Base-by-base conservation (phyloP, 2,113 vertebrate genomes). In the Oncorhynchus nerka region DNA sequence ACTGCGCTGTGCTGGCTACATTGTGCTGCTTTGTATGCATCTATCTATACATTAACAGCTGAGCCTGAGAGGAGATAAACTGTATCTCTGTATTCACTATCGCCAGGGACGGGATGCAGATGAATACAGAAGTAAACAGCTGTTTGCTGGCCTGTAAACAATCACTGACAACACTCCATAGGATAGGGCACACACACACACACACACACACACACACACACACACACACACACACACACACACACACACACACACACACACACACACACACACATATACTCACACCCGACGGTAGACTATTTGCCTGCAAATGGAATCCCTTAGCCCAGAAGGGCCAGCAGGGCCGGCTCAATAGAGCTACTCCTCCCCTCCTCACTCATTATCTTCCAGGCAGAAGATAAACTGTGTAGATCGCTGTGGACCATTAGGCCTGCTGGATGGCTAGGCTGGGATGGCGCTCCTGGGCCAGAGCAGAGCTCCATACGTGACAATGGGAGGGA, bases 261-360 rank as follows among this genome's bases (percentile, higher is more conserved):
- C 34, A 39, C 39, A 45, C 39, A 45, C 39, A 45, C 39, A 45
- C 39, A 45, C 59, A 13, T 1, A 55, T 5, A 16, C 16, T 1
- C 51, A 55, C 12, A 55, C 51, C 1, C 4, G 3, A 55, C 51
- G 1, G 1, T 19, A 19, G 51, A 55, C 51, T 55, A 55, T 78
- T 57, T 20, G 76, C 28, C 49, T 57, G 76, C 39, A 61, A 73
- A 73, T 78, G 76, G 70, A 68, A 61, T 68, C 76, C 51, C 76
- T 59, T 49, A 55, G 62, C 76, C 64, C 64, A 3, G 49, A 61
- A 32, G 48, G 59, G n/a, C 59, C 59, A 5, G 64, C 70, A 49
- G 48, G 59, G 5, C 59, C 59, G 59, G 64, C 62, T 72, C 45
- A 61, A 45, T 68, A 28, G 69, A 32, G 16, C 64, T 59, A 51